A percentile compares a stretch with the other conserved stretches of the same genome.
phyloP scores from a whole-genome alignment of 2,113 vertebrate genomes.

The Erpornis zantholeuca region DNA sequence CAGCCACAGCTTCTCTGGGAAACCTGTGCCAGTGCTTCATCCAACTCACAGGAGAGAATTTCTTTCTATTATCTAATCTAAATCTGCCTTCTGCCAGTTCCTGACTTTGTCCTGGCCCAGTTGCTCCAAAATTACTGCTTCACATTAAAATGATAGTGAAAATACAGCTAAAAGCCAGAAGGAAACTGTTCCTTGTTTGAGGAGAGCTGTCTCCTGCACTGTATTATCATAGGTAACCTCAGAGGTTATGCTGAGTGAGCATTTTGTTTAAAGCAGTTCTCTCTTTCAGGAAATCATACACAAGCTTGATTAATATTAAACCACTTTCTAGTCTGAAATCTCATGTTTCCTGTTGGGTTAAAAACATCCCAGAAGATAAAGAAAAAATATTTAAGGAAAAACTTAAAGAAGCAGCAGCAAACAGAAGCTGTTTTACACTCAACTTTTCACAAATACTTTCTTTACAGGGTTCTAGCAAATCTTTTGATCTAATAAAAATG shows the following conservation, averaged over 20 bases:
- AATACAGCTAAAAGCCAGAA: neutral
- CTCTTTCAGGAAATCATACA: neutral
- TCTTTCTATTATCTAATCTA: neutral
- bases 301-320: neutral
- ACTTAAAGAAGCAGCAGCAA: neutral
- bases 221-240: neutral
- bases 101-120: neutral
- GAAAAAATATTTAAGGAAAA: neutral
- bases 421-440: neutral
- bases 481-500: neutral
- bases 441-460: neutral
- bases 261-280: neutral
- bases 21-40: neutral
- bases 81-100: neutral
- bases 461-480: neutral
- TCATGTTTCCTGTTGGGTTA: neutral
- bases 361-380: neutral
- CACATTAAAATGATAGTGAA: neutral
- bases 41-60: neutral
- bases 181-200: neutral
- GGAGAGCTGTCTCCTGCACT: neutral
- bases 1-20: neutral
- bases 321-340: neutral
- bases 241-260: neutral
- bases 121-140: neutral